Percentiles rank a stretch among this genome's conserved stretches.
Evolutionary conservation across 2,888 invertebrate species (phyloP).

Genomic region (Hypercompe scribonia): DNA sequence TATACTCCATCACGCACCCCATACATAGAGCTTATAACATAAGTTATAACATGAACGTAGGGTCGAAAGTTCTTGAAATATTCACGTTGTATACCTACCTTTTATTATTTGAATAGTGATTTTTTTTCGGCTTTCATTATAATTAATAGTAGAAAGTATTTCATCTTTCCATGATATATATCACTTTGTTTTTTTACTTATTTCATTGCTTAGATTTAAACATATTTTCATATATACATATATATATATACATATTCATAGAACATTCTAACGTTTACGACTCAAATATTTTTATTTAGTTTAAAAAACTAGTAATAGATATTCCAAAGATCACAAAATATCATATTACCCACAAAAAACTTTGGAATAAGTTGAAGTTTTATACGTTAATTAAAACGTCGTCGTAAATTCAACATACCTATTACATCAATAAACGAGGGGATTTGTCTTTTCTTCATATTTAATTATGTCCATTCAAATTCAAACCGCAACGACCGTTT

Average conservation of each 20-base stretch:
- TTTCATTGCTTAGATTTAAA: too few relatives aligned
- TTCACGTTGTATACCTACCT: not conserved
- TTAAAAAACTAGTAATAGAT: not conserved
- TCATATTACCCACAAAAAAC: not conserved
- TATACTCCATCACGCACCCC: constrained; percentile 38
- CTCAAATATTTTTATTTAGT: not conserved
- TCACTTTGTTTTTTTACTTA: too few relatives aligned
- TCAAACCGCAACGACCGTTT: constrained; percentile 33
- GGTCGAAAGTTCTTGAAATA: not conserved
- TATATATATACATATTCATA: not conserved
- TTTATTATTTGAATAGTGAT: too few relatives aligned
- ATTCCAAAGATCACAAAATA: not conserved
- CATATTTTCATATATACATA: too few relatives aligned
- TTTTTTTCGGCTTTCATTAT: too few relatives aligned
- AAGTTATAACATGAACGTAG: not conserved
- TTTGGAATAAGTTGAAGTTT: not conserved
- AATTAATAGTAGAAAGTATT: too few relatives aligned
- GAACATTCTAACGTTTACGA: not conserved
- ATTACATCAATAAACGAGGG: constrained; percentile 1
- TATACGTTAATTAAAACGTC: constrained; percentile 2
- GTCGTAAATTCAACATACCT: not conserved
- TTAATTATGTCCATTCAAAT: constrained; percentile 16
- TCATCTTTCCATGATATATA: too few relatives aligned
- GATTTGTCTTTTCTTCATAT: constrained; percentile 12
- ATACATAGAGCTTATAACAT: constrained; percentile 2